Conservation (phyloP, 2,113 vertebrate species). For the Ifrita kowaldi region DNA sequence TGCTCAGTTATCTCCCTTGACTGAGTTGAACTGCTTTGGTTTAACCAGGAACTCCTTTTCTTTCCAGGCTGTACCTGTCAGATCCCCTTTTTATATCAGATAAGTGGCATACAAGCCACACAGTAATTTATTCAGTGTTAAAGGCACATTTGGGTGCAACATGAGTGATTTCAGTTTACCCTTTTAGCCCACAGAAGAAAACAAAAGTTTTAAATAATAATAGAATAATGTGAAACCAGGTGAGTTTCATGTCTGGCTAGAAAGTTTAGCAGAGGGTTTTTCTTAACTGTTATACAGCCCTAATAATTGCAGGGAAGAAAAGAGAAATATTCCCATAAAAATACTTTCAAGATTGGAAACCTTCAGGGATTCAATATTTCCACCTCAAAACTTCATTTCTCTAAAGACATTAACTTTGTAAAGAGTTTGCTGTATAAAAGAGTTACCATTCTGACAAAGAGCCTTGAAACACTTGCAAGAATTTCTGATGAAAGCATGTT, state of each 20-base stretch:
- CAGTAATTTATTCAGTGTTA: background rate
- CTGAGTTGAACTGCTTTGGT: background rate
- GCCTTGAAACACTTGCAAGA: background rate
- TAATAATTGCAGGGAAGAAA: background rate
- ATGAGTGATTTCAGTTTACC: background rate
- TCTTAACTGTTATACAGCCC: background rate
- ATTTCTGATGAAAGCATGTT: conserved; percentile 26
- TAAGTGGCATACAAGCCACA: background rate
- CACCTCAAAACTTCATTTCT: conserved; percentile 31
- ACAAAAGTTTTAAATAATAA: background rate
- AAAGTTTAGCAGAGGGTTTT: background rate
- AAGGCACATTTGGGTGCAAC: background rate
- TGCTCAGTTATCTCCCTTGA: background rate
- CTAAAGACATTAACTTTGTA: conserved; percentile 10
- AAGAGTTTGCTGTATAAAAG: conserved; percentile 9
- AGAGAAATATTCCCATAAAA: background rate
- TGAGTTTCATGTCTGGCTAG: background rate
- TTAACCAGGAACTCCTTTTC: background rate
- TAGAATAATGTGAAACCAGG: background rate
- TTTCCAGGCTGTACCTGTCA: background rate
- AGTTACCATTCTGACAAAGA: conserved; percentile 34
- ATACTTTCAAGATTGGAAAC: background rate
- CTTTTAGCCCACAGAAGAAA: background rate
- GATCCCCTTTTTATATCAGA: background rate
- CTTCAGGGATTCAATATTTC: conserved; percentile 37